Percentiles rank a stretch among this genome's conserved stretches.
phyloP scores from a whole-genome alignment of 2,888 invertebrate genomes.

The Scrobipalpa costella region DNA sequence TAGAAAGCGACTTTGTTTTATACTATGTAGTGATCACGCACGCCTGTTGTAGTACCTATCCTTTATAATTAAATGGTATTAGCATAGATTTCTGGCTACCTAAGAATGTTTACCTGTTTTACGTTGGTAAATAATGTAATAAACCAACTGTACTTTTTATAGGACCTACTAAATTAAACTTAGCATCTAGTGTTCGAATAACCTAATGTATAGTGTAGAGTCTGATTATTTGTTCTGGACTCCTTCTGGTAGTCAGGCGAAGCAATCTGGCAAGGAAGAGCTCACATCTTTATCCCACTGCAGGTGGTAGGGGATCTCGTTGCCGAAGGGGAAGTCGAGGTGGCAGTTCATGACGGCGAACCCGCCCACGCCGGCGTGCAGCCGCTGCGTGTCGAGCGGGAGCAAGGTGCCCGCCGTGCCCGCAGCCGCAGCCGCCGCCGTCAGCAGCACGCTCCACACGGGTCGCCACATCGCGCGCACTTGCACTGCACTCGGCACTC shows the following conservation, averaged over 20 bases:
- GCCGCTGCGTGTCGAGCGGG: slow-evolving; percentile 67
- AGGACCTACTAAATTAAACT: no score
- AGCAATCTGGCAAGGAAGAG: slow-evolving; percentile 7
- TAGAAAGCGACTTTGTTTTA: no score
- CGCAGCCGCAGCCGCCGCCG: slow-evolving; percentile 32
- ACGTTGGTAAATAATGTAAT: no score
- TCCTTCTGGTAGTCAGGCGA: background rate
- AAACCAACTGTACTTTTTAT: no score
- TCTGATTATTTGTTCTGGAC: no score
- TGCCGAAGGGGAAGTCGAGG: slow-evolving; percentile 93
- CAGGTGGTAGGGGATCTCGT: slow-evolving; percentile 91
- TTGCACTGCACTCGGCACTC: background rate
- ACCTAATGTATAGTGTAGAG: no score
- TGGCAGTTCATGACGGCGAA: slow-evolving; percentile 90
- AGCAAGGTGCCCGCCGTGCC: slow-evolving; percentile 49
- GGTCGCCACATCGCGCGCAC: slow-evolving; percentile 28
- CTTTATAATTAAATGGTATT: no score
- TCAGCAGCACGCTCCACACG: slow-evolving; percentile 26
- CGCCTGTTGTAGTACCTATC: no score
- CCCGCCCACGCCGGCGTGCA: slow-evolving; percentile 88
- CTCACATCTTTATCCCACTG: slow-evolving; percentile 95
- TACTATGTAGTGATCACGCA: no score
- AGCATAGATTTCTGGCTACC: no score
- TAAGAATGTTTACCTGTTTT: no score
- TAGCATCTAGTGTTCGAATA: no score